Base-by-base conservation (phyloP, 2,113 vertebrate species). In the Protomyctophum bolini region DNA sequence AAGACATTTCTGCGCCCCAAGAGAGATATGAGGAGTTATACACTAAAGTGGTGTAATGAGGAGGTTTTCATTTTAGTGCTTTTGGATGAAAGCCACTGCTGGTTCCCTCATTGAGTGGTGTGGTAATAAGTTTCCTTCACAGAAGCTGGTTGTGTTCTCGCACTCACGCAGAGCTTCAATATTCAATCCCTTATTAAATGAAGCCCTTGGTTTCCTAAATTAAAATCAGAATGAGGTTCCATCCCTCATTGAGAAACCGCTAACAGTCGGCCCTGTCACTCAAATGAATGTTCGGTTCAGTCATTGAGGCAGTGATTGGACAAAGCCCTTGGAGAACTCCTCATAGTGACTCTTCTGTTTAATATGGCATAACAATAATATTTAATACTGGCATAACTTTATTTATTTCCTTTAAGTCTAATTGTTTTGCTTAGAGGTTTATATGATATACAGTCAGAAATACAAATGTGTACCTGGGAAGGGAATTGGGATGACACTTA, bases 1-100 rank as follows among this genome's bases (percentile, higher is more conserved):
- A 11, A 46, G 58, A 51, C 51, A 59, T 12, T 21, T 7, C 46
- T 45, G 61, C 54, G 55, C 6, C 55, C 64, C 60, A 54, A 46
- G 52, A 55, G 75, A 75, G 68, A 41, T 41, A 41, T 77, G 69
- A 88, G 90, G 88, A 91, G 82, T 90, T 89, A 90, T 69, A 64
- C 66, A 33, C 68, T 85, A 52, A 72, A 68, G 33, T 64, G 76
- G 52, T 60, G 68, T 51, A 81, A 62, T 58, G 59, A 73, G 60
- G 59, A 82, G 74, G 46, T 73, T 72, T 66, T 81, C 71, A 52
- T 61, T 73, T 14, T 29, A 65, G 80, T 54, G 70, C 73, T 84
- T 74, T 84, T 15, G 48, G 63, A 65, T 41, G 56, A 58, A 63
- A 29, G 66, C 14, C 21, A 15, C n/a, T 2, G 33, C 5, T 4